phyloP scores from a whole-genome alignment of 2,797 vertebrate genomes.

The Nasua narica region DNA sequence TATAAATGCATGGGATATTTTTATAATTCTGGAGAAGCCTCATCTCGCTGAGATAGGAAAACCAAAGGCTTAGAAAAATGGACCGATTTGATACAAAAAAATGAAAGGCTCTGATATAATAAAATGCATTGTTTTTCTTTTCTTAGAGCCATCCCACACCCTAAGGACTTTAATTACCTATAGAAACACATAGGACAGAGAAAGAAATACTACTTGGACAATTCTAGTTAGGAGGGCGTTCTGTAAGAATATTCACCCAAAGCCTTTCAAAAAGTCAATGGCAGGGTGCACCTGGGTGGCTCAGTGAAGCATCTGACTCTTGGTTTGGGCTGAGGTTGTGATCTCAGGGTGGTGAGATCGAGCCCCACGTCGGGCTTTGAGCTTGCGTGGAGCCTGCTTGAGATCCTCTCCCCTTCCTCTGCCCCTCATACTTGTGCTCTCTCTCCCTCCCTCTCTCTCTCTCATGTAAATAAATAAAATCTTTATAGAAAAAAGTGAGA shows the following conservation, averaged over 20 bases:
- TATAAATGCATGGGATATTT: background rate
- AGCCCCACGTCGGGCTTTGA: background rate
- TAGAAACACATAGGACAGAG: rapidly evolving
- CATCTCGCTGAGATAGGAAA: conserved; percentile 22
- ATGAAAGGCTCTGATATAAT: background rate
- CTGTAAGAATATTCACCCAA: rapidly evolving
- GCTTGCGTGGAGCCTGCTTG: background rate
- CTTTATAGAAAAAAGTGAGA: background rate
- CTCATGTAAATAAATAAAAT: background rate
- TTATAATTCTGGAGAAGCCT: background rate
- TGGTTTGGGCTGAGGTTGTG: background rate
- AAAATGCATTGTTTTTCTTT: background rate
- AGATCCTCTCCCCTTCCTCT: background rate
- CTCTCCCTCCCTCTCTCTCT: background rate
- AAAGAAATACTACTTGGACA: background rate
- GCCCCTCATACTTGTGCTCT: background rate
- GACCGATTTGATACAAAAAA: conserved; percentile 3
- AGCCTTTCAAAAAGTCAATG: background rate
- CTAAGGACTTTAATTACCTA: background rate
- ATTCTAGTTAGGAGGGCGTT: background rate
- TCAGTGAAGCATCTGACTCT: background rate
- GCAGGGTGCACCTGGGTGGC: background rate
- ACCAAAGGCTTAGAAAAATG: conserved; percentile 25
- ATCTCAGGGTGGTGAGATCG: background rate
- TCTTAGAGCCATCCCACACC: background rate